These are phyloP conservation scores for Casuarius casuarius DNA, from an alignment of 2,113 vertebrate species.

Conservation along the genomic window DNA sequence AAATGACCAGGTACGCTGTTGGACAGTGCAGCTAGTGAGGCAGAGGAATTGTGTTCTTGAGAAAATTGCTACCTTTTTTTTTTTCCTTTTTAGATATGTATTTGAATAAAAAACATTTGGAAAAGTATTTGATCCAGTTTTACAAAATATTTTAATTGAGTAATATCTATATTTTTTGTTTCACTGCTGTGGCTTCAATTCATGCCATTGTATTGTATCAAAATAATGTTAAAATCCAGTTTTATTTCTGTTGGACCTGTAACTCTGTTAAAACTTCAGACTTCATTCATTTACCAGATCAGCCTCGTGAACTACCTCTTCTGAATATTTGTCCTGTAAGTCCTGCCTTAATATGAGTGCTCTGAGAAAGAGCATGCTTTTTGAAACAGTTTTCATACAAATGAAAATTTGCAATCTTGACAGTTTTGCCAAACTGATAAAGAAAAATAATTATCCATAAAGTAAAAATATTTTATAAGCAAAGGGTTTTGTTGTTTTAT, in stretches of 20 bases:
- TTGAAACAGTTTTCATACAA: not conserved
- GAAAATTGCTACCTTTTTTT: not conserved
- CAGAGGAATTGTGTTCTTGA: not conserved
- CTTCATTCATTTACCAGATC: not conserved
- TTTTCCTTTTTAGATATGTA: not conserved
- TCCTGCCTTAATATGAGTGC: not conserved
- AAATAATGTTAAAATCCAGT: not conserved
- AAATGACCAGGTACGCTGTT: accelerated
- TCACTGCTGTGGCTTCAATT: not conserved
- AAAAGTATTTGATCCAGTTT: not conserved
- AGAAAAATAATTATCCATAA: not conserved
- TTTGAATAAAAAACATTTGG: not conserved
- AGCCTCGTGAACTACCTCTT: not conserved
- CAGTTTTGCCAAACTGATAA: not conserved
- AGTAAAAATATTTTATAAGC: not conserved
- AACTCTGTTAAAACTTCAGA: not conserved
- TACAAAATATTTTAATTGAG: not conserved
- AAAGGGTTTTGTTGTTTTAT: not conserved
- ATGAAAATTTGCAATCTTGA: not conserved
- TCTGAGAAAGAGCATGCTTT: not conserved
- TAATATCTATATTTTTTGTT: not conserved
- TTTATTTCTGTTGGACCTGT: not conserved
- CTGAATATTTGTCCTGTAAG: not conserved
- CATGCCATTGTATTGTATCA: not conserved
- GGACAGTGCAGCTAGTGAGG: not conserved